Evolutionary conservation across 2,797 vertebrate species (phyloP).

Genomic region (Muscicapa striata): DNA sequence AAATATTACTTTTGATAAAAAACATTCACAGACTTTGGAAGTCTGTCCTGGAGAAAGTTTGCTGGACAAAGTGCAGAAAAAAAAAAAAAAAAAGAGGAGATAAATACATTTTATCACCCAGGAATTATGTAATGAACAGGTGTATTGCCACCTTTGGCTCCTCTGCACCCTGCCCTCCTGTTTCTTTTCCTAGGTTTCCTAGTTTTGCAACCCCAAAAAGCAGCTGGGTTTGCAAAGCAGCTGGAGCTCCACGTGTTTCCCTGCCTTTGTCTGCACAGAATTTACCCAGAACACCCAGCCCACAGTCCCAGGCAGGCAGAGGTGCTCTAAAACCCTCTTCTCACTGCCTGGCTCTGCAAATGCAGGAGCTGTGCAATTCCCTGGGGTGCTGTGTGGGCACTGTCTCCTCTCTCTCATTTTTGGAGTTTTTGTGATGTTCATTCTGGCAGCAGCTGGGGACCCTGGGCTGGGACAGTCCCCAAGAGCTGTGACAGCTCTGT

Average conservation of each 20-base stretch:
- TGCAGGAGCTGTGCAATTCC: background rate
- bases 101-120: slow-evolving; percentile 10
- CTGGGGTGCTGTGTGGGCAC: fast-evolving
- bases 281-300: background rate
- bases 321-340: fast-evolving
- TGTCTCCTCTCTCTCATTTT: background rate
- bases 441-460: background rate
- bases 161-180: background rate
- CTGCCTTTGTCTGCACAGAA: background rate
- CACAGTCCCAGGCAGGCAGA: background rate
- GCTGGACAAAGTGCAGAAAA: background rate
- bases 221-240: background rate
- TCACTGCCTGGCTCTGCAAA: background rate
- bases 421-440: background rate
- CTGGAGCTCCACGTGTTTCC: background rate
- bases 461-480: background rate
- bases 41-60: background rate
- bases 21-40: background rate
- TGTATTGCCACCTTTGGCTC: background rate
- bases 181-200: background rate
- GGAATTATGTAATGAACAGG: background rate
- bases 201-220: background rate
- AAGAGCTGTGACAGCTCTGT: background rate
- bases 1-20: background rate
- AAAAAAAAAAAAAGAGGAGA: background rate